These are phyloP conservation scores for Plumapathes pennacea DNA, from an alignment of 92 coral and sea anemone genomes.

Conservation along the genomic window DNA sequence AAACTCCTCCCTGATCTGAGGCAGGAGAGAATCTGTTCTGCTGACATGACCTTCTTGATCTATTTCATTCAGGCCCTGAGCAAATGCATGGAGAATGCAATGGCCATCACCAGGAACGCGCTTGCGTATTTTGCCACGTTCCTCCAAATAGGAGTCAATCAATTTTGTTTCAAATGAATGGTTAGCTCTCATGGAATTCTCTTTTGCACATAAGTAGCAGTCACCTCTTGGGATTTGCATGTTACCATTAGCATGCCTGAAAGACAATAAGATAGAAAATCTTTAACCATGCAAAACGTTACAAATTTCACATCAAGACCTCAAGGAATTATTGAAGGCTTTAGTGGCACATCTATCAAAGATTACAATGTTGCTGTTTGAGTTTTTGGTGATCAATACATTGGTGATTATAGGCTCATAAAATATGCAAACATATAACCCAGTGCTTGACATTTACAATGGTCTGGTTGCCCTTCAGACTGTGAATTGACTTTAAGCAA, in stretches of 20 bases:
- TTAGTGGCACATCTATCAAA: no score
- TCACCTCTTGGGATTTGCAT: constrained; percentile 12
- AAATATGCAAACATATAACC: no score
- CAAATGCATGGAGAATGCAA: constrained; percentile 24
- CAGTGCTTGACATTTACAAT: no score
- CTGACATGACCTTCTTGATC: not conserved
- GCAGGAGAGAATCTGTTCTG: constrained; percentile 2
- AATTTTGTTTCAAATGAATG: no score
- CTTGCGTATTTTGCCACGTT: constrained; percentile 28
- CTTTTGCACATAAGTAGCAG: constrained; percentile 17
- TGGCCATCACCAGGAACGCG: constrained; percentile 48
- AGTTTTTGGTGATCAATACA: no score
- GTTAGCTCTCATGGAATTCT: constrained; percentile 1
- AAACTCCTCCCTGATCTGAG: constrained; percentile 12
- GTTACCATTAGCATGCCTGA: constrained; percentile 35
- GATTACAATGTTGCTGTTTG: no score
- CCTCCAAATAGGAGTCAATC: constrained; percentile 7
- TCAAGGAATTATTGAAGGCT: no score
- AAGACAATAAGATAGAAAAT: not conserved
- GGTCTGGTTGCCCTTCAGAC: no score
- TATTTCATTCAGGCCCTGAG: constrained; percentile 8
- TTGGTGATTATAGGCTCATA: no score
- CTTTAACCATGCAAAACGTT: no score
- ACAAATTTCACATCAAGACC: no score
- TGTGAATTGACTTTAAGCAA: no score